These are phyloP conservation scores for Drosophila pegasa DNA, from an alignment of 2,888 invertebrate genomes.

Conservation along the genomic window DNA sequence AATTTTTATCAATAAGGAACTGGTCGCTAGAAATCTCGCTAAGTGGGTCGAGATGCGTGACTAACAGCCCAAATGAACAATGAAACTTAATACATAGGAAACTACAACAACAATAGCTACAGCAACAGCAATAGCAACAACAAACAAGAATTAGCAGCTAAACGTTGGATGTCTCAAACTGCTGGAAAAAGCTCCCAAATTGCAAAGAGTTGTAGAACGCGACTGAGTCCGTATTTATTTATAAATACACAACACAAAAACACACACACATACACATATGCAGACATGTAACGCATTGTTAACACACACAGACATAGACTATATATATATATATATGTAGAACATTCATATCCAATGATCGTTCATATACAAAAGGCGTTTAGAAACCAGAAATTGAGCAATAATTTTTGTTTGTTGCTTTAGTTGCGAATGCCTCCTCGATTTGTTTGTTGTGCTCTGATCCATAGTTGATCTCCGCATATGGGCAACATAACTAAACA, in stretches of 20 bases:
- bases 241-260: slow-evolving; percentile 33
- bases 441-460: slow-evolving; percentile 51
- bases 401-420: slow-evolving; percentile 14
- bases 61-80: slow-evolving; percentile 73
- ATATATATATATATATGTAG: slow-evolving; percentile 1
- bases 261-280: slow-evolving; percentile 10
- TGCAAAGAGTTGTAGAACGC: slow-evolving; percentile 45
- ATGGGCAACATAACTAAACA: slow-evolving; percentile 43
- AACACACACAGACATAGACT: slow-evolving; percentile 17
- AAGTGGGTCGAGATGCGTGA: slow-evolving; percentile 87
- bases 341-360: slow-evolving; percentile 11
- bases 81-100: slow-evolving; percentile 22
- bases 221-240: slow-evolving; percentile 61
- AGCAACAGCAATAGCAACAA: slow-evolving; percentile 14
- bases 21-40: slow-evolving; percentile 93
- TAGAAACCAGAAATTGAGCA: slow-evolving; percentile 1
- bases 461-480: slow-evolving; percentile 48
- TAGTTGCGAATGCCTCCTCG: slow-evolving; percentile 22
- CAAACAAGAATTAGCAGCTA: slow-evolving; percentile 28
- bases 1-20: slow-evolving; percentile 93
- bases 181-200: slow-evolving; percentile 15
- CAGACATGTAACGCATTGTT: slow-evolving; percentile 12
- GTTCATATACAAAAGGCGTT: slow-evolving; percentile 20
- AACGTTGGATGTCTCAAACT: slow-evolving; percentile 31
- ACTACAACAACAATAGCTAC: slow-evolving; percentile 18